phyloP scores from a whole-genome alignment of 2,113 vertebrate species.

The Dunckerocampus dactyliophorus region DNA sequence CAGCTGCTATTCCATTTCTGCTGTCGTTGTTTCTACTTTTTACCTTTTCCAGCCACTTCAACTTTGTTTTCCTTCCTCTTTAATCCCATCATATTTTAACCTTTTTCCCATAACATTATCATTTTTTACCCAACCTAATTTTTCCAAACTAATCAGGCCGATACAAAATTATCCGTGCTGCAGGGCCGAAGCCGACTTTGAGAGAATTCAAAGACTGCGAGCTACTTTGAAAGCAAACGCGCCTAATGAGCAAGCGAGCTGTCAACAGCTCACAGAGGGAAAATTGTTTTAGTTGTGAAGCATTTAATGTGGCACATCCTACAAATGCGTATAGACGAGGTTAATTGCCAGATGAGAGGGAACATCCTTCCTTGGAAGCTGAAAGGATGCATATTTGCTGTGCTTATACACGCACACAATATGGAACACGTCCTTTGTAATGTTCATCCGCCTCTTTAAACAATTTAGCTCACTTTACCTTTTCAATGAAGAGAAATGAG shows the following conservation, averaged over 20 bases:
- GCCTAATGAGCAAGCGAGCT: slow-evolving; percentile 36
- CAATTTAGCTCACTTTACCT: neutral
- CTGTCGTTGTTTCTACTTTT: no score
- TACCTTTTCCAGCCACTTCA: no score
- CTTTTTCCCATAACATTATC: no score
- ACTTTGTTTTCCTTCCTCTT: no score
- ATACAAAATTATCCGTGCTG: slow-evolving; percentile 7
- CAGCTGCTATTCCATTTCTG: no score
- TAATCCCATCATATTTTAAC: no score
- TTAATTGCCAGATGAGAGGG: slow-evolving; percentile 35
- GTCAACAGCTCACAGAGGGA: slow-evolving; percentile 25
- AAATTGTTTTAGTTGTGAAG: slow-evolving; percentile 19
- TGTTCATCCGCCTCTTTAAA: neutral
- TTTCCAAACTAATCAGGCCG: neutral
- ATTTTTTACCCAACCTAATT: no score
- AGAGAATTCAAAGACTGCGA: slow-evolving; percentile 20
- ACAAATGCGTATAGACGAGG: slow-evolving; percentile 26
- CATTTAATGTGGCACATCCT: slow-evolving; percentile 21
- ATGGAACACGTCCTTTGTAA: neutral
- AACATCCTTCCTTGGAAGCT: slow-evolving; percentile 10
- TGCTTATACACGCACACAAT: neutral
- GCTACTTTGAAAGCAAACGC: slow-evolving; percentile 40
- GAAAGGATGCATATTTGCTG: slow-evolving; percentile 10
- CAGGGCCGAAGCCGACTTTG: slow-evolving; percentile 24
- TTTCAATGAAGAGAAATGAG: neutral